phyloP scores from a whole-genome alignment of 2,888 invertebrate genomes.

The Tholera decimalis region DNA sequence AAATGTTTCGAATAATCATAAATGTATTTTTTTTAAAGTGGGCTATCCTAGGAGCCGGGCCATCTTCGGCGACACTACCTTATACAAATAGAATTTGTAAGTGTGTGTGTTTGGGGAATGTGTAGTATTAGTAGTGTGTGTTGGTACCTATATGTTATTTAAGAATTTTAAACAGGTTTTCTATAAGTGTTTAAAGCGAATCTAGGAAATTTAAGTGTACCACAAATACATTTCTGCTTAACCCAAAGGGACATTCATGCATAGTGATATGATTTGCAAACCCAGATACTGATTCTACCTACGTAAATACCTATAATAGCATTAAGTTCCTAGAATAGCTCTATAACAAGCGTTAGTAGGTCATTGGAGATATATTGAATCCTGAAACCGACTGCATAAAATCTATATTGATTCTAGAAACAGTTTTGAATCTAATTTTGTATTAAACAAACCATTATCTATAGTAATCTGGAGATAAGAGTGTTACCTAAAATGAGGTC shows the following conservation, averaged over 20 bases:
- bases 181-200: too few species aligned
- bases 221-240: neutral
- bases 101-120: too few species aligned
- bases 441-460: constrained; percentile 18
- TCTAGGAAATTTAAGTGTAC: neutral
- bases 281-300: neutral
- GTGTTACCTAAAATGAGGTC: constrained; percentile 19
- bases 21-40: too few species aligned
- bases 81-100: too few species aligned
- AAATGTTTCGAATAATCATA: too few species aligned
- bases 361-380: constrained; percentile 38
- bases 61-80: too few species aligned
- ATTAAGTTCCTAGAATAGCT: constrained; percentile 37
- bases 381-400: constrained; percentile 34
- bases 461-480: constrained; percentile 25
- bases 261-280: neutral
- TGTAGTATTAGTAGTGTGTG: too few species aligned
- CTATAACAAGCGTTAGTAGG: constrained; percentile 33
- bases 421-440: constrained; percentile 29
- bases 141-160: too few species aligned
- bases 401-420: constrained; percentile 20
- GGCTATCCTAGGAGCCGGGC: too few species aligned
- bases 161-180: too few species aligned
- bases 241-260: neutral
- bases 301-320: neutral